phyloP scores from a whole-genome alignment of 2,888 invertebrate species.

The Leptarthrus brevirostris region DNA sequence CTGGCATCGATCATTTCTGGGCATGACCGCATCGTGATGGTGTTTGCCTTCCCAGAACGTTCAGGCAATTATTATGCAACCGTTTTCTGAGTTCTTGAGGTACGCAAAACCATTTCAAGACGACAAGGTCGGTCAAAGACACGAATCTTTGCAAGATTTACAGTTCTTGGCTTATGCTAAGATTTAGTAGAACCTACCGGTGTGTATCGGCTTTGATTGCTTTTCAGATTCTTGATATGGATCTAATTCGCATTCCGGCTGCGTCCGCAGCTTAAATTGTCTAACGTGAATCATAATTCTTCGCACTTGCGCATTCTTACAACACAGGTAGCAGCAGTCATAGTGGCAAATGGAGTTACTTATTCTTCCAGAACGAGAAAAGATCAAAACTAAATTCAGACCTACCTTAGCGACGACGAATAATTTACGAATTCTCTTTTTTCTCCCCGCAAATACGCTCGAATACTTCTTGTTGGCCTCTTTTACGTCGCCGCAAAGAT shows the following conservation, averaged over 20 bases:
- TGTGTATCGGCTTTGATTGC: slow-evolving; percentile 20
- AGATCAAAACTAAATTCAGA: neutral
- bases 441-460: too few species aligned
- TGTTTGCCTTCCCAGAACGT: neutral
- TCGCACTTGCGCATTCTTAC: slow-evolving; percentile 10
- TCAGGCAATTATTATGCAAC: slow-evolving; percentile 20
- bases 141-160: neutral
- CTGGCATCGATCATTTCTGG: slow-evolving; percentile 33
- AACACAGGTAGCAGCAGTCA: neutral
- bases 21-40: neutral
- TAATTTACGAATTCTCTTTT: neutral
- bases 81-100: neutral
- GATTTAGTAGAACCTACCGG: neutral
- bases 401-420: neutral
- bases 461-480: neutral
- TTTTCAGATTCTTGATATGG: slow-evolving; percentile 23
- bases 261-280: slow-evolving; percentile 14
- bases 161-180: neutral
- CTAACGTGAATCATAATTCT: slow-evolving; percentile 2
- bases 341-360: neutral
- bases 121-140: slow-evolving; percentile 37
- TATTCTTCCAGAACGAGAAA: neutral
- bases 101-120: neutral
- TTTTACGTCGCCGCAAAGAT: neutral
- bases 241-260: slow-evolving; percentile 34